Conservation (phyloP, 2,797 vertebrate genomes). For the Cirrhinus molitorella region DNA sequence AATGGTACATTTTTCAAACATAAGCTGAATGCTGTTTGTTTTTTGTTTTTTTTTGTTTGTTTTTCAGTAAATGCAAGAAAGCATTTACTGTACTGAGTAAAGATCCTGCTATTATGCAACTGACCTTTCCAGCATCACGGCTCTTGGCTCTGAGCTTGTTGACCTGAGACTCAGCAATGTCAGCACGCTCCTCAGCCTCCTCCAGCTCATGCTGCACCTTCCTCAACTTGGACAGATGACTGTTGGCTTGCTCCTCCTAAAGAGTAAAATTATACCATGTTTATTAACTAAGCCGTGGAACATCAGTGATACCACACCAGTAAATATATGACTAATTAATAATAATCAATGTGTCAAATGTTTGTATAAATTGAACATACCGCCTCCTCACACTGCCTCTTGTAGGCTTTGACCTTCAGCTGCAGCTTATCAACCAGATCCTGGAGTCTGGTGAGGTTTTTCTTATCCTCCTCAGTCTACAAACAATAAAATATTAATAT, state of each 20-base stretch:
- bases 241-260: constrained; percentile 31
- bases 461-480: constrained; percentile 54
- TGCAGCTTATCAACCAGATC: constrained; percentile 55
- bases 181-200: constrained; percentile 33
- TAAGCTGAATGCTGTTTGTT: neutral
- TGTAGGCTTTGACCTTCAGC: constrained; percentile 55
- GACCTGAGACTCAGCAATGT: constrained; percentile 56
- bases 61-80: neutral
- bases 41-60: too few species aligned
- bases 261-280: neutral
- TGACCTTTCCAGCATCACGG: constrained; percentile 12
- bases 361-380: neutral
- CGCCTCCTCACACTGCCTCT: constrained; percentile 62
- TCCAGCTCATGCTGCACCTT: constrained; percentile 31
- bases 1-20: neutral
- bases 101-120: neutral
- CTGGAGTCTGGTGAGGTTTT: constrained; percentile 50
- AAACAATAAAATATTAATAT: neutral
- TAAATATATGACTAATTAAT: constrained; percentile 72
- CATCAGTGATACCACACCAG: neutral
- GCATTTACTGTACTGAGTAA: neutral
- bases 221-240: constrained; percentile 16
- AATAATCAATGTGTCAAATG: neutral
- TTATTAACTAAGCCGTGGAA: neutral
- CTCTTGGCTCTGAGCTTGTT: constrained; percentile 27